Evolutionary conservation across 2,113 vertebrate genomes (phyloP).

Genomic region (Mormyrus iriodes): DNA sequence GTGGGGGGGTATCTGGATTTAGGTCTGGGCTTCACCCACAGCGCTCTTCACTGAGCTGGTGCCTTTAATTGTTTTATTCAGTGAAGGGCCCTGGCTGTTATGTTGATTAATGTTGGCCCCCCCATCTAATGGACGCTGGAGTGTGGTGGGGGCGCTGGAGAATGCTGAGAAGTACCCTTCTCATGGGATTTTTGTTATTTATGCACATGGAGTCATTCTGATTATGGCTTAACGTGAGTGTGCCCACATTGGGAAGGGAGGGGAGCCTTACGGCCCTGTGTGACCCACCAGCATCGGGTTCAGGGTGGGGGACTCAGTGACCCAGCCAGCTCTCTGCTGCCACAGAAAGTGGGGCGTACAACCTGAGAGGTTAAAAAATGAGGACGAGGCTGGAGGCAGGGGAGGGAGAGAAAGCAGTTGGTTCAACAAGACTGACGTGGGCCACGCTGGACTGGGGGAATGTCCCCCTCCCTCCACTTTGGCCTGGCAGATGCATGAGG

Average conservation of each 20-base stretch:
- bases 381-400: background rate
- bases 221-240: no score
- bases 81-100: background rate
- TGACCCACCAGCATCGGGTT: background rate
- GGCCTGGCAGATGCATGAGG: background rate
- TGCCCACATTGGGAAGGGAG: no score
- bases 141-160: background rate
- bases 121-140: constrained; percentile 24
- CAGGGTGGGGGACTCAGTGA: background rate
- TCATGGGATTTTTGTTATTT: background rate
- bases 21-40: constrained; percentile 18
- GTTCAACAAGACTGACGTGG: background rate
- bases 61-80: constrained; percentile 28
- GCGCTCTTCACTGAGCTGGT: constrained; percentile 17
- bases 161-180: background rate
- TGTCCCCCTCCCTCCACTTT: background rate
- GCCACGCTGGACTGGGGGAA: background rate
- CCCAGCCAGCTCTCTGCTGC: background rate
- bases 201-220: background rate
- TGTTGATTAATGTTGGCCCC: constrained; percentile 26
- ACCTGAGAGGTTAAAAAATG: background rate
- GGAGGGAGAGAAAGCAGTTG: background rate
- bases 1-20: constrained; percentile 16
- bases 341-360: background rate
- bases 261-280: background rate